A percentile compares a stretch with the other conserved stretches of the same genome.
phyloP scores from a whole-genome alignment of 2,797 vertebrate species.

The Trematomus bernacchii region DNA sequence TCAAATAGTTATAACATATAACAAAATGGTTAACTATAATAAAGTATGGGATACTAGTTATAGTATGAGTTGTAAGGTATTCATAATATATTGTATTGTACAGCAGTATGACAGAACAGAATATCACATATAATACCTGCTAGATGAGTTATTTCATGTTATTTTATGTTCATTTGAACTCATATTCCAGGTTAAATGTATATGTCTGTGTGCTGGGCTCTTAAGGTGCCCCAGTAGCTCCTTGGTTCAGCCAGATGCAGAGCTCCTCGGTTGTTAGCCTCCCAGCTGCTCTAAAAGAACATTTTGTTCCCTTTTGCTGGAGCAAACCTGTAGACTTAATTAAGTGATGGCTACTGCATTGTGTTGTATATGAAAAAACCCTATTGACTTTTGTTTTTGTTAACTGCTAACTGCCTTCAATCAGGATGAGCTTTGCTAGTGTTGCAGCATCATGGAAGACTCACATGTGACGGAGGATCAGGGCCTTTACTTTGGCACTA shows the following conservation, averaged over 20 bases:
- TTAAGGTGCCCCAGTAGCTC: not conserved
- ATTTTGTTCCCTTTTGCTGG: conserved; percentile 40
- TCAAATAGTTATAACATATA: too few species aligned
- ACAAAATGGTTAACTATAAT: too few species aligned
- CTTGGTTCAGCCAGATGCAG: not conserved
- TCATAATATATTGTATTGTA: too few species aligned
- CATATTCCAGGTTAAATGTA: accelerated
- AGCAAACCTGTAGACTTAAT: not conserved
- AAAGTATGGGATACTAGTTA: too few species aligned
- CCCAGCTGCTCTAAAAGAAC: conserved; percentile 32
- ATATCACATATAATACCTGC: not conserved
- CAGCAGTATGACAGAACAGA: too few species aligned
- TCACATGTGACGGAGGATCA: not conserved
- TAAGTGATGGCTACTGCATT: not conserved
- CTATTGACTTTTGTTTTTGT: not conserved
- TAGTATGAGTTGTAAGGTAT: too few species aligned
- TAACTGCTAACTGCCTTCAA: not conserved
- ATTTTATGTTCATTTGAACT: not conserved
- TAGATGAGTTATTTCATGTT: not conserved
- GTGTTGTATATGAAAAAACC: not conserved
- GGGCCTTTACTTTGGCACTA: not conserved
- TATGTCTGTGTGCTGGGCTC: not conserved
- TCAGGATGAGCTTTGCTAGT: not conserved
- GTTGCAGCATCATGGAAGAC: not conserved
- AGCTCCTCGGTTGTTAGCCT: not conserved